Evolutionary conservation across 2,113 vertebrate genomes (phyloP), one percentile per base, ranked within the genome.

Genomic region (Petromus typicus): DNA sequence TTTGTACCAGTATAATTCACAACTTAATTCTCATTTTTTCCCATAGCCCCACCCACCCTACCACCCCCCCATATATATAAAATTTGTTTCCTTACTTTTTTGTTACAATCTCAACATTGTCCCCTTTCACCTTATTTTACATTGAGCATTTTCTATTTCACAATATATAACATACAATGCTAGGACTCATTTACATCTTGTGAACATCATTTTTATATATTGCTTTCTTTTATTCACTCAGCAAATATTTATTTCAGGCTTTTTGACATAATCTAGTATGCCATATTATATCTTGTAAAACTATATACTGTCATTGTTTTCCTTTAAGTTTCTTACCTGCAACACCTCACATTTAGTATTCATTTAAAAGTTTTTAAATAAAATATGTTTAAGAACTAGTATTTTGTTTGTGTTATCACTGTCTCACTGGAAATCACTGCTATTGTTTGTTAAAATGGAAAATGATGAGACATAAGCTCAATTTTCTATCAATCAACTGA

Each of bases 351-450:
- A 79, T 83, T 78, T 71, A 78, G 54, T 51, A 22, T 23, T 91
- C 4, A 40, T 45, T 61, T 96, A 16, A 80, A 45, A n/a, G 56
- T 92, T 94, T 88, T 54, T 63, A 63, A 90, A 84, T 14, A 79
- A 82, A 94, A 7, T 67, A 32, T 85, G 7, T 57, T 25, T 69
- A 27, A 59, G 78, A 86, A 32, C 11, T 16, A 63, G 45, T 30
- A 17, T 71, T 90, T 34, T 86, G 10, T n/a, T 80, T 89, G 51
- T 54, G 14, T 64, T 61, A 40, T 54, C 57, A 57, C 71, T 61
- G 51, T 22, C 9, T 71, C 56, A 75, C 34, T 54, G 85, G n/a
- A 89, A 89, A 94, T 75, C 37, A 73, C 25, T 73, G 23, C 54
- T 67, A 23, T 64, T 78, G 10, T 32, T 84, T 75, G 48, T 78